These are phyloP conservation scores for Acronicta aceris DNA, from an alignment of 2,888 invertebrate species.

Conservation along the genomic window DNA sequence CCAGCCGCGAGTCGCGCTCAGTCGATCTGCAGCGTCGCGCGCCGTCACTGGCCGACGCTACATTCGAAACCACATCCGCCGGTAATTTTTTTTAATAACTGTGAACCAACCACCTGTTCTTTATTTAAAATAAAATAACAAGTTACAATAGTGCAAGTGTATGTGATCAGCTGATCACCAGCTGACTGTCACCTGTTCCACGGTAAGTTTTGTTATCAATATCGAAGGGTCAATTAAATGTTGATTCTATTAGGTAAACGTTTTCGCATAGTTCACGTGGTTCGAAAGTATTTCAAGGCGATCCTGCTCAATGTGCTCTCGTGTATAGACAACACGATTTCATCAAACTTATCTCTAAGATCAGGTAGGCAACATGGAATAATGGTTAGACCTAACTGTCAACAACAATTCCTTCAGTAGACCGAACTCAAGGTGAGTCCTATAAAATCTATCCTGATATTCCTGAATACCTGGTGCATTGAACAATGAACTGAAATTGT, in stretches of 20 bases:
- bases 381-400: constrained; percentile 30
- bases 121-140: constrained; percentile 31
- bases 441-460: not conserved
- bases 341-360: constrained; percentile 47
- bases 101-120: constrained; percentile 54
- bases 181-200: constrained; percentile 57
- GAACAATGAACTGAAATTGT: constrained; percentile 5
- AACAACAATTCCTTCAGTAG: constrained; percentile 16
- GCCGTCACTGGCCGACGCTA: constrained; percentile 71
- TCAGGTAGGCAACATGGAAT: constrained; percentile 23
- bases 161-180: constrained; percentile 48
- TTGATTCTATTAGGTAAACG: constrained; percentile 79
- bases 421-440: constrained; percentile 29
- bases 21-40: constrained; percentile 83
- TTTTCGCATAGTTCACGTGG: constrained; percentile 84
- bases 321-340: constrained; percentile 60
- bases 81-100: constrained; percentile 57
- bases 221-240: constrained; percentile 69
- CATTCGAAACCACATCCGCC: constrained; percentile 49
- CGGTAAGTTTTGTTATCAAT: constrained; percentile 72
- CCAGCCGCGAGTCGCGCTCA: constrained; percentile 64
- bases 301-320: constrained; percentile 78
- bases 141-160: constrained; percentile 54
- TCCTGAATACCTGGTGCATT: constrained; percentile 11
- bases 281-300: constrained; percentile 89